phyloP scores from a whole-genome alignment of 2,113 vertebrate genomes.

The Zeus faber region DNA sequence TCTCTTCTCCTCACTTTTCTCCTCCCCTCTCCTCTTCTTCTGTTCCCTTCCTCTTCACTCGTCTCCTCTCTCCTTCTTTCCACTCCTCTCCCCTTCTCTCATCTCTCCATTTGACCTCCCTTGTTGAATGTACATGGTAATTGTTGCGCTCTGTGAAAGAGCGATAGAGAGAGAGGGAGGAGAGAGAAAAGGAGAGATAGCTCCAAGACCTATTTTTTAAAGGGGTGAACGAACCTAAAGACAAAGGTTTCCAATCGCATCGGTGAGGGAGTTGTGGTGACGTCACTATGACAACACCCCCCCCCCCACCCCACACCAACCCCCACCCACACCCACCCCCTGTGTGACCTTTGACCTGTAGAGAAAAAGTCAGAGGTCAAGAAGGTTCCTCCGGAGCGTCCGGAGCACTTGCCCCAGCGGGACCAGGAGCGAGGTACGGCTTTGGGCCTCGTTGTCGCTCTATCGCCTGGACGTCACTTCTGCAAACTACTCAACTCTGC shows the following conservation, averaged over 20 bases:
- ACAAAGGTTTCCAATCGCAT: too few species aligned
- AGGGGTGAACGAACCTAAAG: too few species aligned
- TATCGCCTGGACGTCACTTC: not conserved
- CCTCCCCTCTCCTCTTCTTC: not conserved
- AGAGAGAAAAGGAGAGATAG: conserved; percentile 5
- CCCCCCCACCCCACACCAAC: not conserved
- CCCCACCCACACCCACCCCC: not conserved
- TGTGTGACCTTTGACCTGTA: conserved; percentile 57
- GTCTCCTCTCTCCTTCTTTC: not conserved
- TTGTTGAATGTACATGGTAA: too few species aligned
- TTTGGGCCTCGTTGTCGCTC: not conserved
- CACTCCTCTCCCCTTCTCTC: not conserved
- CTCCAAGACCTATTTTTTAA: too few species aligned
- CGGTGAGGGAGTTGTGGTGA: not conserved
- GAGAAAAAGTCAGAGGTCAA: conserved; percentile 89
- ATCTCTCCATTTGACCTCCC: not conserved
- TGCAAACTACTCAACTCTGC: conserved; percentile 4
- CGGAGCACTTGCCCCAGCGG: conserved; percentile 85
- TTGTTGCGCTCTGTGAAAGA: not conserved
- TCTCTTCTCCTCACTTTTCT: not conserved
- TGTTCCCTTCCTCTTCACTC: too few species aligned
- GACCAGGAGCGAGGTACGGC: conserved; percentile 89
- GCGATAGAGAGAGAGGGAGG: not conserved
- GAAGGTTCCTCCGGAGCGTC: conserved; percentile 93
- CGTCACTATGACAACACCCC: not conserved